Conservation (phyloP, 2,888 invertebrate genomes). For the Eremobia ochroleuca region DNA sequence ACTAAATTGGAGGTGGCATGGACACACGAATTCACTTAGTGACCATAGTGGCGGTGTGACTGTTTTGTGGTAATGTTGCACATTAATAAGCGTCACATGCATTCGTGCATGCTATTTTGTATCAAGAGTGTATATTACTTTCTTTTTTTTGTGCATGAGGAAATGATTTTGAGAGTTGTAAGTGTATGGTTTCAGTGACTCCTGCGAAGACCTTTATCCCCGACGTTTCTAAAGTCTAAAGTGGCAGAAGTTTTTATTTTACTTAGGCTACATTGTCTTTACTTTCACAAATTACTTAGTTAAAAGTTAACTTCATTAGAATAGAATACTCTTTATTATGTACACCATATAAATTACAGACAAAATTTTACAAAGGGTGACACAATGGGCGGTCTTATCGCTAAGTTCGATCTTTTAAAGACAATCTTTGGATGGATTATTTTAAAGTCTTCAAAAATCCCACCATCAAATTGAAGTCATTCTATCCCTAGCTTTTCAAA, state of each 20-base stretch:
- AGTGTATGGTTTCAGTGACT: too few species aligned
- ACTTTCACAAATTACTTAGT: neutral
- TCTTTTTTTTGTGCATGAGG: neutral
- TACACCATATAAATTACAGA: too few species aligned
- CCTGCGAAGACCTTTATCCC: neutral
- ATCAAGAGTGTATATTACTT: neutral
- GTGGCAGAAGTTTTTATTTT: neutral
- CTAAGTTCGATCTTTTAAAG: too few species aligned
- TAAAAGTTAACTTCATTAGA: neutral
- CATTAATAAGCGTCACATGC: constrained; percentile 70
- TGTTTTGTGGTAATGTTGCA: constrained; percentile 66
- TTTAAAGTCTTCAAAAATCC: neutral
- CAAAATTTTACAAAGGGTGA: too few species aligned
- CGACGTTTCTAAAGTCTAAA: neutral
- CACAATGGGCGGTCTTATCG: too few species aligned
- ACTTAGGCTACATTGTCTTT: neutral
- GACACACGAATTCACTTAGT: constrained; percentile 90
- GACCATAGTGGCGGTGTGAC: constrained; percentile 73
- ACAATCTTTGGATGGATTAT: too few species aligned
- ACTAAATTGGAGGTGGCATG: constrained; percentile 85
- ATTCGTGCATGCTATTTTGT: constrained; percentile 42
- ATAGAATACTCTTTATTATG: too few species aligned
- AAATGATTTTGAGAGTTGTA: neutral
- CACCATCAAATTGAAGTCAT: too few species aligned
- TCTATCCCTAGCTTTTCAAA: constrained; percentile 1